Conservation (phyloP, 2,797 vertebrate genomes). For the Perdix hodgsoniae region DNA sequence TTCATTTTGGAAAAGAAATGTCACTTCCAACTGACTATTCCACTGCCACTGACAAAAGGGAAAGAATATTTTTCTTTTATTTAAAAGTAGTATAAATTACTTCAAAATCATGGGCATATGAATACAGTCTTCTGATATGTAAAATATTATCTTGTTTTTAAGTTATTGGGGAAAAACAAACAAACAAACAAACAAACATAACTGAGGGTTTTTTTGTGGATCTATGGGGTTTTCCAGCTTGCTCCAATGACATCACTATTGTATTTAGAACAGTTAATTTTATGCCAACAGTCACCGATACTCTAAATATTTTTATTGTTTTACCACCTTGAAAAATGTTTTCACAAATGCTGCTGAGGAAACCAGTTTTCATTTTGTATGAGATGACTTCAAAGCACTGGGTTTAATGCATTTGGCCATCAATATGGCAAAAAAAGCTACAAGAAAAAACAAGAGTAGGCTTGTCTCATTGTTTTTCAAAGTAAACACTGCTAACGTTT, state of each 20-base stretch:
- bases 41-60: conserved; percentile 19
- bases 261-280: neutral
- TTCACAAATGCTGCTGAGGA: neutral
- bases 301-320: conserved; percentile 8
- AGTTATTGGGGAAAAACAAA: neutral
- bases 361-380: neutral
- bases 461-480: neutral
- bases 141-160: neutral
- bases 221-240: neutral
- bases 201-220: neutral
- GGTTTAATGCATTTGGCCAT: neutral
- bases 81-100: conserved; percentile 3
- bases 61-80: conserved; percentile 51
- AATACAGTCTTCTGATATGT: neutral
- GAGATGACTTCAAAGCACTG: neutral
- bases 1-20: conserved; percentile 68
- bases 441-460: neutral
- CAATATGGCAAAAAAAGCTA: fast-evolving
- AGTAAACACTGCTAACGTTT: neutral
- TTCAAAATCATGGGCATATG: neutral
- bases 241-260: neutral
- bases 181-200: neutral
- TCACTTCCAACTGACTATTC: conserved; percentile 56
- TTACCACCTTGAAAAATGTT: neutral
- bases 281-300: neutral